Percentiles rank a stretch among this genome's conserved stretches.
Conservation (phyloP, 2,797 vertebrate species). For the Nothura maculosa region DNA sequence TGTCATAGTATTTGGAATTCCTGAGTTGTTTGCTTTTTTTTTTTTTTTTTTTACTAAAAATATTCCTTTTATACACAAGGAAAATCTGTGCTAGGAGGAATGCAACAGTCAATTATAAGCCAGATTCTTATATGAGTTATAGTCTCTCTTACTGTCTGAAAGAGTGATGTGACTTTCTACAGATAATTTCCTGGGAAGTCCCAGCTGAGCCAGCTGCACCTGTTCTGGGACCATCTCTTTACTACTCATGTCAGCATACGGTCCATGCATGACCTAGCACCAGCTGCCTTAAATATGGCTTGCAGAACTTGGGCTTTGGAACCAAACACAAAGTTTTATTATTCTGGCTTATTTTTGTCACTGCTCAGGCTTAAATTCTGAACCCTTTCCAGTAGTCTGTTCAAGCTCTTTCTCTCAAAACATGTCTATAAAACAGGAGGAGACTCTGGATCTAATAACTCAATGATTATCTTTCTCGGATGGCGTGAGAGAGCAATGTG, state of each 20-base stretch:
- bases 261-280: not conserved
- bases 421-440: not conserved
- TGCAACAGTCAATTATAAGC: not conserved
- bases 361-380: not conserved
- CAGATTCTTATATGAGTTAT: not conserved
- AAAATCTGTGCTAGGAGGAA: not conserved
- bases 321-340: not conserved
- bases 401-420: not conserved
- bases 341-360: not conserved
- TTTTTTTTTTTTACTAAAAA: too few relatives aligned
- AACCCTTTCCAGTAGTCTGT: not conserved
- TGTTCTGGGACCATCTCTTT: not conserved
- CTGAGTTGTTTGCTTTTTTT: not conserved
- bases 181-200: not conserved
- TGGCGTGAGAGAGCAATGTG: not conserved
- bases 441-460: not conserved
- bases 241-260: not conserved
- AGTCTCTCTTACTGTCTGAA: not conserved
- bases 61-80: not conserved
- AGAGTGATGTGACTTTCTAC: not conserved
- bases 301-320: not conserved
- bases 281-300: not conserved
- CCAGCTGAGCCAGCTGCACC: not conserved
- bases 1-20: not conserved
- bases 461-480: not conserved